These are phyloP conservation scores for Sparus aurata DNA, from an alignment of 2,797 vertebrate genomes.

Conservation along the genomic window DNA sequence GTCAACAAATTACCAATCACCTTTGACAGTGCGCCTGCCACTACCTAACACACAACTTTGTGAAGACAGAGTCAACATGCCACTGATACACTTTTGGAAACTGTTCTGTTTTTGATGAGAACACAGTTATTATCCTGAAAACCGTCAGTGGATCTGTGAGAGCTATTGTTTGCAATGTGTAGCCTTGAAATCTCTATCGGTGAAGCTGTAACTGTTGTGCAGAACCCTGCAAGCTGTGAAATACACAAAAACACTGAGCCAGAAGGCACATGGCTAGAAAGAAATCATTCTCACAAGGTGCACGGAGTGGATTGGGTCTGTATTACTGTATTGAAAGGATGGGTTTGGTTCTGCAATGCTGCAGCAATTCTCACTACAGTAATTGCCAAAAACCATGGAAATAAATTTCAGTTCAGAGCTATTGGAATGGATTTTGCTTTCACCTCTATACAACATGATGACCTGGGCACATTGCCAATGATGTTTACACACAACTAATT, in stretches of 20 bases:
- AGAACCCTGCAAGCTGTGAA: conserved; percentile 3
- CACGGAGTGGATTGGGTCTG: background rate
- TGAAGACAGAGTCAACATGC: background rate
- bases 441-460: background rate
- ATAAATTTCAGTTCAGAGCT: background rate
- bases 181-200: conserved; percentile 10
- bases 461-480: background rate
- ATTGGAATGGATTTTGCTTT: background rate
- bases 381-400: background rate
- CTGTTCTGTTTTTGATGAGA: conserved; percentile 10
- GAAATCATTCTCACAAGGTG: conserved; percentile 1
- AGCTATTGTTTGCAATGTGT: background rate
- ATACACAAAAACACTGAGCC: conserved; percentile 6
- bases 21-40: background rate
- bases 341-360: background rate
- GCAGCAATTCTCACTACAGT: background rate
- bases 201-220: background rate
- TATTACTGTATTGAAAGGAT: background rate
- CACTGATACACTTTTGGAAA: background rate
- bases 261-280: background rate
- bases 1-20: background rate
- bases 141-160: background rate
- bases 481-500: background rate
- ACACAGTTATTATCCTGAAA: conserved; percentile 5
- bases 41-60: background rate